phyloP scores from a whole-genome alignment of 1,140 invertebrate species.

The Sesamia nonagrioides region DNA sequence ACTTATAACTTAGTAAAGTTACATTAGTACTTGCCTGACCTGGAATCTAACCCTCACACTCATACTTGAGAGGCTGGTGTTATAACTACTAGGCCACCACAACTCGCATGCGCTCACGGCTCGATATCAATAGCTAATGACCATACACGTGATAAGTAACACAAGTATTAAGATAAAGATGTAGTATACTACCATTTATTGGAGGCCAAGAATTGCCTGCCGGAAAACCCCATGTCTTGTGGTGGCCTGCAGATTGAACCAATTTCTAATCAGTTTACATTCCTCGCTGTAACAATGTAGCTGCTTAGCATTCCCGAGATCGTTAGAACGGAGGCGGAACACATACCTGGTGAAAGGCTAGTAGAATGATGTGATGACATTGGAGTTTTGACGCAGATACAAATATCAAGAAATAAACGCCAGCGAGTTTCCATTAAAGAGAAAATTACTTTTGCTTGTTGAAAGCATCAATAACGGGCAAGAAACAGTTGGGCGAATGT shows the following conservation, averaged over 20 bases:
- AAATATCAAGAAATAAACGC: too few species aligned
- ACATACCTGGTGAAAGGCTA: conserved; percentile 6
- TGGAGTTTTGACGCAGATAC: not conserved
- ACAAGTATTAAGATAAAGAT: not conserved
- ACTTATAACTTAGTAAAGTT: too few species aligned
- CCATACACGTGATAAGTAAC: not conserved
- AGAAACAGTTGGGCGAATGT: too few species aligned
- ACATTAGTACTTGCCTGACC: too few species aligned
- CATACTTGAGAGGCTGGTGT: too few species aligned
- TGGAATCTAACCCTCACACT: too few species aligned
- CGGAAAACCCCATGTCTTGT: conserved; percentile 28
- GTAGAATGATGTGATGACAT: not conserved
- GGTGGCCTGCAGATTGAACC: conserved; percentile 7
- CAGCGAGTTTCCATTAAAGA: too few species aligned
- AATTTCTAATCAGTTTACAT: conserved; percentile 33
- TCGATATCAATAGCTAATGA: not conserved
- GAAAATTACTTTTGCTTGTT: too few species aligned
- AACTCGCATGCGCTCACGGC: not conserved
- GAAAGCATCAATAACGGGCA: too few species aligned
- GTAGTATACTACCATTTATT: not conserved
- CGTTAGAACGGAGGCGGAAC: conserved; percentile 3
- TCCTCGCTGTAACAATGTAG: conserved; percentile 15
- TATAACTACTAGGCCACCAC: too few species aligned
- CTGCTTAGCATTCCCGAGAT: conserved; percentile 29
- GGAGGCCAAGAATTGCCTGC: conserved; percentile 11